Percentiles rank a stretch among this genome's conserved stretches.
Evolutionary conservation across 2,888 invertebrate species (phyloP).

Genomic region (Stegana nigrithorax): DNA sequence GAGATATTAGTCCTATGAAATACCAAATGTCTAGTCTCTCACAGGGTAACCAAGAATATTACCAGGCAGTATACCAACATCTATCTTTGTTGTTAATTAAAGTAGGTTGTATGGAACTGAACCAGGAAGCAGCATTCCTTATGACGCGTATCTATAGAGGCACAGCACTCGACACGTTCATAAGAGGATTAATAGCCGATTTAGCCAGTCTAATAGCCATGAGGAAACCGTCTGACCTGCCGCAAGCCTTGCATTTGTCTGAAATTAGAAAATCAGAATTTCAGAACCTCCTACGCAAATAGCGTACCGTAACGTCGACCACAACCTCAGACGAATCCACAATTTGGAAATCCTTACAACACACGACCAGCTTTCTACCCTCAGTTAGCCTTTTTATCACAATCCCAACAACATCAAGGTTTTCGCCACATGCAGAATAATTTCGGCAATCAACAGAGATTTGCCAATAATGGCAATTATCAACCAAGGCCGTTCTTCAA

Average conservation of each 20-base stretch:
- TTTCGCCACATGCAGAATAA: not conserved
- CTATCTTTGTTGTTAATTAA: no score
- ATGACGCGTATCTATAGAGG: conserved; percentile 29
- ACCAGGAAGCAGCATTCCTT: conserved; percentile 19
- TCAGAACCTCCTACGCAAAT: not conserved
- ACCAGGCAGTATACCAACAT: conserved; percentile 28
- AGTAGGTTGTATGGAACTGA: no score
- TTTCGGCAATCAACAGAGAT: not conserved
- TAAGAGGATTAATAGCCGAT: conserved; percentile 32
- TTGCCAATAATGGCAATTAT: not conserved
- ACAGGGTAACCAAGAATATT: conserved; percentile 23
- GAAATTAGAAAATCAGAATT: no score
- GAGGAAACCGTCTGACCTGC: not conserved
- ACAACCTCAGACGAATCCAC: no score
- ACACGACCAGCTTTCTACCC: not conserved
- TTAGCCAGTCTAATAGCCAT: not conserved
- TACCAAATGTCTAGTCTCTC: conserved; percentile 26
- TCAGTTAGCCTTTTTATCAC: not conserved
- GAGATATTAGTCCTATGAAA: conserved; percentile 24
- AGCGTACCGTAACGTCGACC: no score
- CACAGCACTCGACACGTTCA: conserved; percentile 36
- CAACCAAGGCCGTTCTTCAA: not conserved
- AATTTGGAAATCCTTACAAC: no score
- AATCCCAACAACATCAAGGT: no score
- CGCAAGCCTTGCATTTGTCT: no score